These are phyloP conservation scores for Limnodromus scolopaceus DNA, from an alignment of 2,797 vertebrate species.

Conservation along the genomic window DNA sequence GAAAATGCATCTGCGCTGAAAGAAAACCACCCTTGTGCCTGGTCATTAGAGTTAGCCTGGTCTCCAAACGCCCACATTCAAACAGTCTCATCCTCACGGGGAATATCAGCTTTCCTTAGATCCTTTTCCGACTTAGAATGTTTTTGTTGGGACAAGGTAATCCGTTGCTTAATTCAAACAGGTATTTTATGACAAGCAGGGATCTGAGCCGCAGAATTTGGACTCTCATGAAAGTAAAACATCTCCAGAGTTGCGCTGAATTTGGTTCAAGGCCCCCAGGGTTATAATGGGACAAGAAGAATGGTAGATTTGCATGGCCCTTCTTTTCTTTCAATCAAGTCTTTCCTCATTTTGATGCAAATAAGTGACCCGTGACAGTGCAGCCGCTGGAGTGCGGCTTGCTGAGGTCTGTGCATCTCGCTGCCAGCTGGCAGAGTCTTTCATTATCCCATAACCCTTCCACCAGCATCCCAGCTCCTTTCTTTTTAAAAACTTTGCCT, in stretches of 20 bases:
- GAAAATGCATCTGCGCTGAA: neutral
- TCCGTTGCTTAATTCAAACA: neutral
- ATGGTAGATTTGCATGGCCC: neutral
- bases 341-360: slow-evolving; percentile 17
- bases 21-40: neutral
- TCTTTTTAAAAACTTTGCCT: neutral
- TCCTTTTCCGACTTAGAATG: neutral
- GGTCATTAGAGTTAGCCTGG: neutral
- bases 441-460: neutral
- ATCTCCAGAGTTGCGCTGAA: neutral
- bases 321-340: neutral
- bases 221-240: neutral
- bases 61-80: neutral
- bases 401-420: neutral
- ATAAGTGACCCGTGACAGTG: neutral
- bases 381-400: neutral
- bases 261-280: neutral
- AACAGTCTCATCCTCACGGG: neutral
- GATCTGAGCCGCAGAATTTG: neutral
- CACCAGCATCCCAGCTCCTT: neutral
- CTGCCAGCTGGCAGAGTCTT: neutral
- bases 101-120: neutral
- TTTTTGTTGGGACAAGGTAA: neutral
- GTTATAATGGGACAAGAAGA: neutral
- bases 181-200: neutral